Evolutionary conservation across 2,888 invertebrate species (phyloP).

Genomic region (Metallyticus violacea): DNA sequence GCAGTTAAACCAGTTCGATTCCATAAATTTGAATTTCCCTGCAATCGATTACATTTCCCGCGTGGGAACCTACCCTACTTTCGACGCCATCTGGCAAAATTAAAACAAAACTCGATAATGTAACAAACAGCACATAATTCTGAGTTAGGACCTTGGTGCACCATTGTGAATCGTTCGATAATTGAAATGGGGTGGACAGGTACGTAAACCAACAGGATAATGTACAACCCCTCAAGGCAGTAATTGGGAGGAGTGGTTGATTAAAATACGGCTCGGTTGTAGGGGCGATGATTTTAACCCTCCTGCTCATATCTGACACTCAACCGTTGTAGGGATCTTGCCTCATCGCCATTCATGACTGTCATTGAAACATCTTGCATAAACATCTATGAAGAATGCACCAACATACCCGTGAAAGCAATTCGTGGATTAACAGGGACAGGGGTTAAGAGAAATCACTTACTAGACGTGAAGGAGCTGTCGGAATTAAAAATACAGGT

Average conservation of each 20-base stretch:
- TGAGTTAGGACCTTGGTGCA: background rate
- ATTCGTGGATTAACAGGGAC: background rate
- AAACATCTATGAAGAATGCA: background rate
- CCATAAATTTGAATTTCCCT: background rate
- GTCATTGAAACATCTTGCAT: background rate
- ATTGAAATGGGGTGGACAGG: background rate
- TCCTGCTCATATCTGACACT: background rate
- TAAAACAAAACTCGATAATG: background rate
- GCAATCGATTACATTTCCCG: too few species aligned
- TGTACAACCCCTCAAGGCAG: background rate
- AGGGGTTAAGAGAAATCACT: too few species aligned
- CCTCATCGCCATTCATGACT: background rate
- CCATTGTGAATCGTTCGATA: background rate
- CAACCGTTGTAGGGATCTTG: too few species aligned
- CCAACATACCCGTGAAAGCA: background rate
- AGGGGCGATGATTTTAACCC: background rate
- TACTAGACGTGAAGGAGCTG: too few species aligned
- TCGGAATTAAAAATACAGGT: too few species aligned
- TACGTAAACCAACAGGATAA: background rate
- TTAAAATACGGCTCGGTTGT: background rate
- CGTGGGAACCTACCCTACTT: too few species aligned
- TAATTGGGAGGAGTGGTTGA: background rate
- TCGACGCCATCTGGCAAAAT: background rate
- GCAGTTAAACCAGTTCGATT: background rate
- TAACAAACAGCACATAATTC: background rate